Evolutionary conservation across 2,113 vertebrate species (phyloP), one percentile per base, ranked within the genome.

Genomic region (Notothenia coriiceps): DNA sequence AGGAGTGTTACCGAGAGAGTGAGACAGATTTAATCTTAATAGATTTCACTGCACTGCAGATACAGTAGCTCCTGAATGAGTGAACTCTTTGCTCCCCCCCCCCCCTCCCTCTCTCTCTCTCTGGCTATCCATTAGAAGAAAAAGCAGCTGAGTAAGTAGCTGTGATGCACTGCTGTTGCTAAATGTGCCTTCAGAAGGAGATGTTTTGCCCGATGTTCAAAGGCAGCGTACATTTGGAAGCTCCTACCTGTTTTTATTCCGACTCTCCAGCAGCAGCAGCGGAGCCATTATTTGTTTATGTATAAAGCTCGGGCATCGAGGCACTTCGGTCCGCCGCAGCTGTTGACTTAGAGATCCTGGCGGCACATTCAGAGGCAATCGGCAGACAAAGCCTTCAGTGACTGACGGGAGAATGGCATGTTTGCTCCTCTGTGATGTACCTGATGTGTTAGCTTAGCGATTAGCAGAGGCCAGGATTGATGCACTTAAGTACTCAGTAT

Each of bases 1-100:
- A 91, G 92, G 83, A 91, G 90, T 78, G 87, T 92, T 91, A 88
- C 69, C 1, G 72, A 86, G 72, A 82, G 82, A 86, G 79, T 13
- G 76, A 85, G 86, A 89, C 82, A 79, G 89, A 86, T 89, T 92
- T 92, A 79, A 93, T 93, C 84, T 85, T 87, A 90, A 91, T 91
- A 93, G 86, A 93, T 94, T 93, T 87, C 88, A 56, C 88, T 87
- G 87, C 92, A 88, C 74, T 87, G 91, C 90, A 91, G 90, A 88
- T 87, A 89, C 90, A 84, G 84, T 80, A 81, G 79, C 89, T 82
- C 80, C 74, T 83, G 64, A 77, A 72, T 62, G 60, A 74, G 67
- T 25, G 46, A 67, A 44, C 76, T 0, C 55, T 10, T 12, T 29
- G 15, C 61, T 15, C 56, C 51, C 54, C n/a, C 61, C 15, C 50